phyloP scores from a whole-genome alignment of 2,888 invertebrate genomes.

The Teleiodes luculella region DNA sequence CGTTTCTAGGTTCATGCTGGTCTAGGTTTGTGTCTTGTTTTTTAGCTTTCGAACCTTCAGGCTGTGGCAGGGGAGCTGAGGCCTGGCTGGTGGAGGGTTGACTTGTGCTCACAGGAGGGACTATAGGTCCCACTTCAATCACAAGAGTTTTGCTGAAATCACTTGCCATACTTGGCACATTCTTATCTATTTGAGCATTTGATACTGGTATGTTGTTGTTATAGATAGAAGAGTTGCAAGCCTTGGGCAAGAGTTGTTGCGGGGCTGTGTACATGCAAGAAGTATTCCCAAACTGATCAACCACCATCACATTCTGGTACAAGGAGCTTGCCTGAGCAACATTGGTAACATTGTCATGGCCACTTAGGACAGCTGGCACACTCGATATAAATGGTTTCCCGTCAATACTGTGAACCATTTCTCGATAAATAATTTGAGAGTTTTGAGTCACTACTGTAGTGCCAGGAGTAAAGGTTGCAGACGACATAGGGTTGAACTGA shows the following conservation, averaged over 20 bases:
- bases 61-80: constrained; percentile 15
- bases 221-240: constrained; percentile 46
- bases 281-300: constrained; percentile 67
- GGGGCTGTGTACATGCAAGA: constrained; percentile 67
- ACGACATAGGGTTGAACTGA: constrained; percentile 53
- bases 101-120: constrained; percentile 26
- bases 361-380: constrained; percentile 54
- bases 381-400: constrained; percentile 64
- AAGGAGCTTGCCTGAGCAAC: constrained; percentile 59
- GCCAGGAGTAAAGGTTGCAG: constrained; percentile 55
- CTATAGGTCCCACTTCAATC: constrained; percentile 65
- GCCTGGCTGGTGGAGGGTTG: constrained; percentile 21
- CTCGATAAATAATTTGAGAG: constrained; percentile 71
- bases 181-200: constrained; percentile 39
- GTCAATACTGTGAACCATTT: constrained; percentile 69
- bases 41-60: not conserved
- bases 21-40: constrained; percentile 27
- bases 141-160: constrained; percentile 61
- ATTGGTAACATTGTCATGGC: constrained; percentile 58
- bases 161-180: constrained; percentile 34
- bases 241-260: constrained; percentile 52
- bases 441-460: constrained; percentile 70
- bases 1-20: constrained; percentile 32
- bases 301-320: constrained; percentile 73
- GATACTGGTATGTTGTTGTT: constrained; percentile 37